Conservation (phyloP, 2,888 invertebrate genomes). For the Cremastinae sp. region DNA sequence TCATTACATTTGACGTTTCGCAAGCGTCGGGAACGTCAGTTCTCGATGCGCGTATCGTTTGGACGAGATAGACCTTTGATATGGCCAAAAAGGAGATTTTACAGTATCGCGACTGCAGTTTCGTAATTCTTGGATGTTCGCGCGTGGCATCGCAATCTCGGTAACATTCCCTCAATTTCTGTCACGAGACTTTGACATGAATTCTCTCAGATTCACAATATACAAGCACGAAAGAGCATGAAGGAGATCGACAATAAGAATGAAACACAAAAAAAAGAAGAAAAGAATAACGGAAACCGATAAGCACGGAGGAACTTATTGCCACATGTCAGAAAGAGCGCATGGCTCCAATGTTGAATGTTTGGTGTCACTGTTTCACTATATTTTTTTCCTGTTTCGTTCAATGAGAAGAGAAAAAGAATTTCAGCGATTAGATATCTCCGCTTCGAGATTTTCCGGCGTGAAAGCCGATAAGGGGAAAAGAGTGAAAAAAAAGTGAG, state of each 20-base stretch:
- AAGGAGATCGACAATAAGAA: conserved; percentile 1
- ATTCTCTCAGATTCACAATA: conserved; percentile 6
- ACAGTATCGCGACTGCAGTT: conserved; percentile 15
- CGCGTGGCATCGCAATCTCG: background rate
- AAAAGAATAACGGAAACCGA: conserved; percentile 16
- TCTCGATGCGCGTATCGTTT: background rate
- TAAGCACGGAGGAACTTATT: conserved; percentile 21
- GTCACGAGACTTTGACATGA: conserved; percentile 28
- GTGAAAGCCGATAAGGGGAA: conserved; percentile 37
- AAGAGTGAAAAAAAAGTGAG: conserved; percentile 1
- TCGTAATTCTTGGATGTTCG: conserved; percentile 22
- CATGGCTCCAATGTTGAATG: conserved; percentile 12
- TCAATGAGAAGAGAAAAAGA: conserved; percentile 14
- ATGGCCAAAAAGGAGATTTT: conserved; percentile 11
- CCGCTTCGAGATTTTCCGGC: conserved; percentile 29
- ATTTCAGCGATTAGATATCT: conserved; percentile 52
- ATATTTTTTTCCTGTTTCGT: conserved; percentile 4
- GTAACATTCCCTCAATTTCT: conserved; percentile 11
- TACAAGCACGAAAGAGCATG: background rate
- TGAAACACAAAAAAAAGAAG: conserved; percentile 1
- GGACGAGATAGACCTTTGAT: background rate
- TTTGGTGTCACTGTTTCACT: conserved; percentile 9
- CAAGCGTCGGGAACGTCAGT: background rate
- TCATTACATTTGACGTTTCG: background rate
- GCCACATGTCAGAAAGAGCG: background rate